phyloP scores from a whole-genome alignment of 35 echinoderm and acorn worm species.

The Strongylocentrotus purpuratus region DNA sequence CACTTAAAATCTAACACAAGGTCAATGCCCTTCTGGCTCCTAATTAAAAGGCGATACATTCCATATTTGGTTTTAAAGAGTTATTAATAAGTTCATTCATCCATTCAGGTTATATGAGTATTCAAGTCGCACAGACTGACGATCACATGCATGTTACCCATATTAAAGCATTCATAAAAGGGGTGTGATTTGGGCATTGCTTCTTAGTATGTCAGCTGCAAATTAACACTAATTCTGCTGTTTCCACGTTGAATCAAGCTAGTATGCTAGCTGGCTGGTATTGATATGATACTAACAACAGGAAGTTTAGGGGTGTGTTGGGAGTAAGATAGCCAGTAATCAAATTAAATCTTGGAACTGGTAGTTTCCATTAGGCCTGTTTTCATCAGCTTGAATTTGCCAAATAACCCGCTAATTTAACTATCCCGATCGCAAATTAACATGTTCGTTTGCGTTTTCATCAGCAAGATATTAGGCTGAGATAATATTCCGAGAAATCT shows the following conservation, averaged over 20 bases:
- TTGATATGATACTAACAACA: background rate
- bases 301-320: background rate
- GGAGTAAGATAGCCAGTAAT: background rate
- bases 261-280: background rate
- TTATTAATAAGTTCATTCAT: background rate
- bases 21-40: no score
- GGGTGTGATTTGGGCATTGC: background rate
- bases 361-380: background rate
- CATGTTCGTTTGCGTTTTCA: no score
- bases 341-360: background rate
- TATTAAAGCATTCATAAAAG: background rate
- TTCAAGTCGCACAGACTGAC: background rate
- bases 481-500: no score
- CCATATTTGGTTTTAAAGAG: background rate
- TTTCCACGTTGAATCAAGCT: background rate
- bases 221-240: slow-evolving; percentile 4
- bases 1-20: no score
- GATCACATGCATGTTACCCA: no score
- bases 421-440: no score
- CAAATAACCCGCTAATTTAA: no score
- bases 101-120: background rate
- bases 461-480: no score
- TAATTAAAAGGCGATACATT: background rate
- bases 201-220: background rate
- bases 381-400: no score